phyloP scores from a whole-genome alignment of 2,113 vertebrate genomes.

The Corapipo altera region DNA sequence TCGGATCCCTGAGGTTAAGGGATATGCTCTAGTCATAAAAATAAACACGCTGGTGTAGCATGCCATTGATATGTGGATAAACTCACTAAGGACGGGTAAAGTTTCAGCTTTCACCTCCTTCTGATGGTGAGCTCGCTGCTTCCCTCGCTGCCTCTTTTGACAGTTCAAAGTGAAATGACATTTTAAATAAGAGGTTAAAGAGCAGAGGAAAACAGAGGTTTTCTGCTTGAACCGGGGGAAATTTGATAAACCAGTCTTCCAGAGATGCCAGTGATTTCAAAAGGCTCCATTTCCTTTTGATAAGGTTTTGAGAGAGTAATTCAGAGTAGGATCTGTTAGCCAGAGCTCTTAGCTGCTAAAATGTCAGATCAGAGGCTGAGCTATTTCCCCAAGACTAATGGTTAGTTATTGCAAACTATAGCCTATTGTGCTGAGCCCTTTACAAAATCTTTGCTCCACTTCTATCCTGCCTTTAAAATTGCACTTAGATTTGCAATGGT shows the following conservation, averaged over 20 bases:
- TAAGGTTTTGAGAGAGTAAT: constrained; percentile 62
- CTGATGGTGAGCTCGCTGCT: constrained; percentile 56
- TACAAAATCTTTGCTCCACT: not conserved
- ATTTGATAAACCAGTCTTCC: constrained; percentile 65
- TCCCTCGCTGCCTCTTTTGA: constrained; percentile 30
- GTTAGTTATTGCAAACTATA: constrained; percentile 15
- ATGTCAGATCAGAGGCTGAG: constrained; percentile 61
- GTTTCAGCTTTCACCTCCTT: constrained; percentile 69
- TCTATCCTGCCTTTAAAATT: not conserved
- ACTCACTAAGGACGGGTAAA: constrained; percentile 53
- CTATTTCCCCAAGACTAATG: constrained; percentile 54
- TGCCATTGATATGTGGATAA: constrained; percentile 54
- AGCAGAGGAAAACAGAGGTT: constrained; percentile 61
- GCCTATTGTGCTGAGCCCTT: constrained; percentile 36
- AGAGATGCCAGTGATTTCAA: constrained; percentile 58
- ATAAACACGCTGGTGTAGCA: constrained; percentile 49
- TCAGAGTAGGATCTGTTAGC: constrained; percentile 49
- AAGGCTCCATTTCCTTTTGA: constrained; percentile 50
- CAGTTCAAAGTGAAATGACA: constrained; percentile 67
- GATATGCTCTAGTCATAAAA: constrained; percentile 63
- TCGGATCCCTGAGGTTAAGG: constrained; percentile 58
- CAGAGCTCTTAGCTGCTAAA: constrained; percentile 42
- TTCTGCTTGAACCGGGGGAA: constrained; percentile 58
- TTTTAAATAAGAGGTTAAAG: constrained; percentile 71
- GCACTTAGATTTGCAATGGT: not conserved